Evolutionary conservation across 2,113 vertebrate species (phyloP), one percentile per base, ranked within the genome.

Genomic region (Engystomops pustulosus): DNA sequence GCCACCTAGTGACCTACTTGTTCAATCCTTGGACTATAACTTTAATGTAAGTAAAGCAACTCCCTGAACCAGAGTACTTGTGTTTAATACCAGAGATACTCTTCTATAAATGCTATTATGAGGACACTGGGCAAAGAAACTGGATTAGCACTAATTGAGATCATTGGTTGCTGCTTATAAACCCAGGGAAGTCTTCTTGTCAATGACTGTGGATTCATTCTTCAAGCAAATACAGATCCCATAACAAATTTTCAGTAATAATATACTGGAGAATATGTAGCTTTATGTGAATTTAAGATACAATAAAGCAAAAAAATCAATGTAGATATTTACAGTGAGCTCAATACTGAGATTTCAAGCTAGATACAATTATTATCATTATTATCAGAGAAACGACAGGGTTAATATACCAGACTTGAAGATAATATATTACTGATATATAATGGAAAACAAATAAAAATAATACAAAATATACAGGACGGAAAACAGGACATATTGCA

Each of bases 151-250:
- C 30, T 67, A 36, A 67, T 67, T 67, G 30, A 36, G 17, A 10
- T 65, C 60, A 34, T 65, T 65, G 60, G 60, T 65, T 69, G 67
- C 32, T 69, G 27, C 27, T 67, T 32, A 34, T 67, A 38, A 38
- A 69, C 34, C 34, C 67, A n/a, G 34, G 32, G 67, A 69, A 69
- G 67, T 69, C 67, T 41, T 9, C 68, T 70, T 70, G 32, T 23
- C 17, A 36, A 23, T 41, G 34, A 41, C 67, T 41, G 36, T 20
- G 36, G 27, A 10, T 1, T 38, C 11, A 8, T 41, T 23, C 36
- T 44, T 20, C 10, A 25, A 38, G 12, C 36, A 44, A n/a, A 70
- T 34, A 10, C 3, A 41, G 34, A 44, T 41, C 34, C 20, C 36
- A n/a, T n/a, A 41, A n/a, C 4, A 34, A 36, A 11, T 32, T 18